phyloP scores from a whole-genome alignment of 2,797 vertebrate species.

The Dendrocincla tyrannina region DNA sequence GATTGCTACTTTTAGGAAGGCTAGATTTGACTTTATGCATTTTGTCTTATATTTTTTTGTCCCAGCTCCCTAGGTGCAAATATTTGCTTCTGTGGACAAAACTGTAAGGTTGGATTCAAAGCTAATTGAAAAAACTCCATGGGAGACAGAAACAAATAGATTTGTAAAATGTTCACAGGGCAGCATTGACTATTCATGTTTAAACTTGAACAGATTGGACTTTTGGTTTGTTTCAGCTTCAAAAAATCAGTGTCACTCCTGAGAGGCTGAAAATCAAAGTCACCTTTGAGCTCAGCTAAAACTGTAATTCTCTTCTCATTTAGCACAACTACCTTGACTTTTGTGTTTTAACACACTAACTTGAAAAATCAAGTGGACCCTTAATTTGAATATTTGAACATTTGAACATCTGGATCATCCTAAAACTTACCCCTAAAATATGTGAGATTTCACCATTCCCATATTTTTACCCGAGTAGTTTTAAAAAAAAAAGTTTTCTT shows the following conservation, averaged over 20 bases:
- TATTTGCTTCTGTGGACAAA: background rate
- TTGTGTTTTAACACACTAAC: background rate
- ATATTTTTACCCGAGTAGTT: background rate
- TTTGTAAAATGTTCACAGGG: background rate
- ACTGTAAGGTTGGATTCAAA: background rate
- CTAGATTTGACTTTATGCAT: background rate
- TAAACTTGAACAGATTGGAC: conserved; percentile 27
- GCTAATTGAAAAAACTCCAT: background rate
- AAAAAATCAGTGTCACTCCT: background rate
- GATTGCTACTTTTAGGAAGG: background rate
- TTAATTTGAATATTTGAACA: background rate
- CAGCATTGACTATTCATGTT: background rate
- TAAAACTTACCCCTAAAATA: background rate
- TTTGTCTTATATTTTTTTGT: background rate
- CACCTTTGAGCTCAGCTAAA: background rate
- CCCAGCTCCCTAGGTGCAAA: background rate
- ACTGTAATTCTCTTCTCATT: background rate
- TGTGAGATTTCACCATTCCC: background rate
- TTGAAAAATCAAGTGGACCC: background rate
- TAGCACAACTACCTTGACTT: background rate
- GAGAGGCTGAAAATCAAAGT: background rate
- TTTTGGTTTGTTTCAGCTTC: conserved; percentile 35
- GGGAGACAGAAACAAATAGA: conserved; percentile 24
- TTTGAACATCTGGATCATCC: background rate
- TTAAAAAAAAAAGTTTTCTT: background rate